A percentile compares a stretch with the other conserved stretches of the same genome.
Evolutionary conservation across 2,888 invertebrate genomes (phyloP).

Genomic region (Troglohyphantes excavatus): DNA sequence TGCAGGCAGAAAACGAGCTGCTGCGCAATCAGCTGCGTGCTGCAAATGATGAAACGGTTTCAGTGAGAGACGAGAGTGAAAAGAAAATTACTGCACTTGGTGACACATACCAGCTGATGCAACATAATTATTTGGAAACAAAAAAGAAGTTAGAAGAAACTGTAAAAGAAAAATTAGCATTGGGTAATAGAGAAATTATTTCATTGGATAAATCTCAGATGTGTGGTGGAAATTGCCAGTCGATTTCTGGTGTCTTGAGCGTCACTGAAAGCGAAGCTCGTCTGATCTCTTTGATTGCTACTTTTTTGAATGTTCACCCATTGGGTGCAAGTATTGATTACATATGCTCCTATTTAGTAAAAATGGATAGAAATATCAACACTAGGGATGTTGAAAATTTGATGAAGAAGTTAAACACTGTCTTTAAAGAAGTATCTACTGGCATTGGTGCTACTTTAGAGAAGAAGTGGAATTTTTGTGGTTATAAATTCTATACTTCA

Average conservation of each 20-base stretch:
- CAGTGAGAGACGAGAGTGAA: too few species aligned
- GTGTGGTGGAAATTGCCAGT: neutral
- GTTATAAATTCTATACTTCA: conserved; percentile 84
- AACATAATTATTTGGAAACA: conserved; percentile 91
- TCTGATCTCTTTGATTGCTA: conserved; percentile 87
- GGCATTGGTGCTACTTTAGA: conserved; percentile 94
- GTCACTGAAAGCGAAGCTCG: conserved; percentile 81
- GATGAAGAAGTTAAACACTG: conserved; percentile 88
- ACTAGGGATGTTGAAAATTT: conserved; percentile 90
- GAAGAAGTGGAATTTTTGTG: conserved; percentile 92
- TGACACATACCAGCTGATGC: conserved; percentile 87
- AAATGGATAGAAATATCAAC: conserved; percentile 88
- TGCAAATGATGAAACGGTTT: neutral
- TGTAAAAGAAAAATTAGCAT: neutral
- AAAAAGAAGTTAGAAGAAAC: conserved; percentile 84
- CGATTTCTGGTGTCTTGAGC: neutral
- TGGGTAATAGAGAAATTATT: neutral
- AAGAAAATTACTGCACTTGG: neutral
- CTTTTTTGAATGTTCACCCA: conserved; percentile 95
- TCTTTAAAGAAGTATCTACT: conserved; percentile 90
- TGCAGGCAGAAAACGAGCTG: neutral
- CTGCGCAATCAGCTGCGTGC: neutral
- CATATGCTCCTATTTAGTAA: conserved; percentile 94
- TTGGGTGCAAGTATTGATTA: conserved; percentile 92
- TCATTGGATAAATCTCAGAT: conserved; percentile 12